Evolutionary conservation across 2,888 invertebrate species (phyloP).

Genomic region (Automeris io): DNA sequence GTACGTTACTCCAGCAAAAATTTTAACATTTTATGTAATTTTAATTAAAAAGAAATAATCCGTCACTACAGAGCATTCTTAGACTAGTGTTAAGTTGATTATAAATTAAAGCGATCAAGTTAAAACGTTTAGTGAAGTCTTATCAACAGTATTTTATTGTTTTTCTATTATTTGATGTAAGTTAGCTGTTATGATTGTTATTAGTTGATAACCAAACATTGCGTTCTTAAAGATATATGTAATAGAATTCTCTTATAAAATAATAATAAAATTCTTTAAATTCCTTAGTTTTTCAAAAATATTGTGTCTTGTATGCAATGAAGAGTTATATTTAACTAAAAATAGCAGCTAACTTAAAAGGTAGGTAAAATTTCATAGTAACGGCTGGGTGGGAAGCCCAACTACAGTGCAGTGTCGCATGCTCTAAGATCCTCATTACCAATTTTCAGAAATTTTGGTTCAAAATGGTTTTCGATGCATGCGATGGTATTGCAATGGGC

Average conservation of each 20-base stretch:
- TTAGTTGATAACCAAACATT: background rate
- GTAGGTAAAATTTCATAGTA: background rate
- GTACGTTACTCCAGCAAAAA: background rate
- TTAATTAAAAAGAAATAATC: constrained; percentile 34
- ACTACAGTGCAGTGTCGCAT: constrained; percentile 5
- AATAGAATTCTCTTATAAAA: background rate
- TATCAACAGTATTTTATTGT: constrained; percentile 7
- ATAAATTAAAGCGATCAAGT: constrained; percentile 53
- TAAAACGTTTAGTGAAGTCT: constrained; percentile 8
- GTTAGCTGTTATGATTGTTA: background rate
- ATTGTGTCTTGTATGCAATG: background rate
- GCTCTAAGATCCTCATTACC: background rate
- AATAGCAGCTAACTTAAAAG: background rate
- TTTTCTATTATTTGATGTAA: background rate
- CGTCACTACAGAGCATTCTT: constrained; percentile 57
- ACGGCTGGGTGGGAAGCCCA: constrained; percentile 5
- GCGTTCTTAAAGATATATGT: background rate
- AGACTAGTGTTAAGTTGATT: constrained; percentile 38
- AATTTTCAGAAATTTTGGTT: background rate
- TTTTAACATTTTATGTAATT: background rate
- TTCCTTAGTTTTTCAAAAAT: background rate
- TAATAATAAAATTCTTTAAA: background rate
- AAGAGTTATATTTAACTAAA: background rate
- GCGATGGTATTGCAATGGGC: background rate
- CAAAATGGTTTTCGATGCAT: constrained; percentile 1